Base-by-base conservation (phyloP, 2,888 invertebrate genomes). In the Trachelus stipa region DNA sequence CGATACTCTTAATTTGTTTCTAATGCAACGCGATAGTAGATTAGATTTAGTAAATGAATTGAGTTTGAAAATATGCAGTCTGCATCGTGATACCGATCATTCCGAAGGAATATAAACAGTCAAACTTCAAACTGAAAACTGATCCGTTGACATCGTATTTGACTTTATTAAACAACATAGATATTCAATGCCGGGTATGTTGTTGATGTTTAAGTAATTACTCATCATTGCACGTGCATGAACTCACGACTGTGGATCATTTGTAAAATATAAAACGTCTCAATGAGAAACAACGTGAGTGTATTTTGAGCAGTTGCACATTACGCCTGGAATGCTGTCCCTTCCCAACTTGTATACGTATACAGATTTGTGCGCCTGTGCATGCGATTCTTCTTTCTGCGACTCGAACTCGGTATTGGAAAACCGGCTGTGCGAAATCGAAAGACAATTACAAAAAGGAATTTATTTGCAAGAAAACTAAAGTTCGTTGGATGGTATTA, bases 281-380 rank as follows among this genome's bases (percentile, higher is more conserved):
- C 12, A 71, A 31, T 33, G 71, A 3, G 71, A 71, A 34, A 71
- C 71, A 71, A 78, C 68, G 76, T 71, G 73, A 74, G 68, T 79
- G 69, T 77, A 77, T 82, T 81, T 79, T 80, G 73, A 82, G 81
- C 81, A 80, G 81, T 79, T 82, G 77, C 81, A 83, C 83, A 79
- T 82, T 80, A 81, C 79, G 80, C 76, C 79, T 79, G 82, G 82
- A 84, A 83, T 83, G 81, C 75, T 75, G 80, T 35, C 74, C 73
- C 73, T 34, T 71, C 71, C 23, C 23, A 56, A 23, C 56, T 56
- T 56, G 56, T 56, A 56, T 56, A 56, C 56, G 9, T 23, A 56
- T 56, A 56, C 56, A 56, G 56, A 56, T 56, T 56, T 9, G 9
- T 23, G 40, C 23, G 40, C 6, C 56, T 9, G 56, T 6, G 23